Evolutionary conservation across 1,140 invertebrate species (phyloP), one percentile per base, ranked within the genome.

Genomic region (Solenopsis invicta): DNA sequence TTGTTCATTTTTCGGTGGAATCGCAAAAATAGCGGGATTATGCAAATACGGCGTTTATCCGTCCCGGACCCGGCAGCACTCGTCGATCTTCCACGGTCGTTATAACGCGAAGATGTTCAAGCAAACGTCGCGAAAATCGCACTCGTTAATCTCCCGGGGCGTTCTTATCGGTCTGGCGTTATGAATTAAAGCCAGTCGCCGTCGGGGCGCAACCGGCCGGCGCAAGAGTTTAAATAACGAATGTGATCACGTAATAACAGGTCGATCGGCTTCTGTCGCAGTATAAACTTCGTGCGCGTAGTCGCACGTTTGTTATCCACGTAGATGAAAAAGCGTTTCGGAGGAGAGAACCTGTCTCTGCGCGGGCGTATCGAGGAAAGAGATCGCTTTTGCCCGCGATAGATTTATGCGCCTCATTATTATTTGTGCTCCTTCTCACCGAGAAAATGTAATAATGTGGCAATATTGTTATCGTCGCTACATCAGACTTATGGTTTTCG

Each of bases 161-260:
- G 76, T 86, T 81, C 86, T 87, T 87, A 85, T 87, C 86, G 77
- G 41, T 9, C 76, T 24, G 56, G 67, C 80, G 80, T 54, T 62
- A 87, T 85, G 80, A 87, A 87, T 87, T 87, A 76, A 77, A 87
- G 66, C 78, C 85, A 64, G 59, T 72, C 67, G 85, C 85, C 76
- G 50, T 86, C 75, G 85, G 85, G 85, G 85, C 37, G 52, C 77
- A 69, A 61, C 77, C 66, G 85, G 41, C 61, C 74, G 24, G 54
- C 45, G 64, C 50, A 24, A 56, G 54, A 84, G 52, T 50, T 84
- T 87, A 75, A 87, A 85, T 84, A 87, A 87, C 86, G 69, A 84
- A 85, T 56, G 86, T 48, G 78, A 85, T 87, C 86, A 34, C 81
- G 86, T 87, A 87, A 87, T 87, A 87, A 87, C 86, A 87, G 81